These are phyloP conservation scores for Entomobrya proxima DNA, from an alignment of 2,888 invertebrate species.

Conservation along the genomic window DNA sequence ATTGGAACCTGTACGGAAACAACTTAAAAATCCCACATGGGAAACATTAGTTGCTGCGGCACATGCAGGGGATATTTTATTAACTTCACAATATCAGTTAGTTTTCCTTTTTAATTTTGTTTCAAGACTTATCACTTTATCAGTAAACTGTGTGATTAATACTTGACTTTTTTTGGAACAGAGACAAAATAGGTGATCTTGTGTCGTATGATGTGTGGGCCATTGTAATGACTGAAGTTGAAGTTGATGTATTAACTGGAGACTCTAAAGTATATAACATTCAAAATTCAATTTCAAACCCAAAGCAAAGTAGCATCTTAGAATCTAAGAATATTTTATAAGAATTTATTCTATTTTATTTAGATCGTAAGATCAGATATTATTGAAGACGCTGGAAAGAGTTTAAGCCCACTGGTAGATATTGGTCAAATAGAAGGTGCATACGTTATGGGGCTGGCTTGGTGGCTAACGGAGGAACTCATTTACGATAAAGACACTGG, in stretches of 20 bases:
- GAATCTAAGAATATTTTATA: no score
- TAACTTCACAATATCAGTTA: conserved; percentile 70
- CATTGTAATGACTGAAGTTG: conserved; percentile 78
- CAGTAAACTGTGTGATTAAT: no score
- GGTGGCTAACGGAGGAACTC: conserved; percentile 77
- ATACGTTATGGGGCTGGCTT: conserved; percentile 78
- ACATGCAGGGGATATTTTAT: conserved; percentile 48
- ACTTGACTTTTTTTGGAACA: no score
- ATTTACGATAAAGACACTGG: conserved; percentile 77
- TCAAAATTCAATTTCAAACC: background rate
- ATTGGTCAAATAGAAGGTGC: conserved; percentile 78
- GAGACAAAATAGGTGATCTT: conserved; percentile 39
- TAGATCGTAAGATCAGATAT: conserved; percentile 72
- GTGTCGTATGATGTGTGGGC: conserved; percentile 77
- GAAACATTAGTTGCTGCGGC: conserved; percentile 60
- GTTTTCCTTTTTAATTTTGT: no score
- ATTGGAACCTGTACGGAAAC: conserved; percentile 76
- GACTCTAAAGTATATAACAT: conserved; percentile 79
- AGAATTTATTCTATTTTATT: background rate
- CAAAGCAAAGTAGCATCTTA: no score
- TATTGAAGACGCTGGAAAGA: conserved; percentile 75
- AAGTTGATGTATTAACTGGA: conserved; percentile 88
- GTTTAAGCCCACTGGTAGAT: conserved; percentile 76
- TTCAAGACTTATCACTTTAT: no score
- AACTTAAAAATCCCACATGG: conserved; percentile 74